Evolutionary conservation across 2,797 vertebrate species (phyloP), one percentile per base, ranked within the genome.

Genomic region (Holocentrus rufus): DNA sequence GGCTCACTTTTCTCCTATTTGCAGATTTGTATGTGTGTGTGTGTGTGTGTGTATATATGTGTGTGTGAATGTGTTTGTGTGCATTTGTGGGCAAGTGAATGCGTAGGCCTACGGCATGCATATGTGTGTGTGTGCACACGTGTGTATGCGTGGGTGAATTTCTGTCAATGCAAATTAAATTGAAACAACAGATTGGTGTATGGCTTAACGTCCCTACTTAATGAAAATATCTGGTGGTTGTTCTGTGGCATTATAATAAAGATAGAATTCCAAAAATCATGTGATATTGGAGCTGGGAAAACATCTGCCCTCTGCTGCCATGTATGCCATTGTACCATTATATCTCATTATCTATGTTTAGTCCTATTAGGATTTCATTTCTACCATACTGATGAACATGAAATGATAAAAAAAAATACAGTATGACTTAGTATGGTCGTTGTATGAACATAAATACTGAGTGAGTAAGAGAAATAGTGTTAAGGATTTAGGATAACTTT

Each of bases 201-300:
- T 70, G 36, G 50, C 25, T 54, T 70, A 69, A 77, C 63, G 59
- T 74, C 50, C 67, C 83, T 76, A 77, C 79, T 77, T 79, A 75
- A 81, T 84, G 80, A 74, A 72, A 42, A 53, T 72, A 42, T 76
- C 69, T 77, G 34, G 47, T 77, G 71, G 62, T 54, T 83, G 62
- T 69, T 80, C 49, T 79, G 3, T 31, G 52, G 49, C 36, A 39
- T 73, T 74, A 74, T 6, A 23, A 47, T 81, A 78, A 84, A 77
- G 62, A 77, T 80, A 65, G 72, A 72, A 83, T 82, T 66, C 20
- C 54, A 66, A 74, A 84, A 80, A 76, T 65, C 73, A 85, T 73
- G 9, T 11, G 0, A 69, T 61, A 68, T 10, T 54, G 56, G 68
- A 74, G 65, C 52, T 0, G 25, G 54, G 59, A 56, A 63, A 31